Percentiles rank a stretch among this genome's conserved stretches.
Conservation (phyloP, 2,797 vertebrate genomes). For the Pangasius mekongensis region DNA sequence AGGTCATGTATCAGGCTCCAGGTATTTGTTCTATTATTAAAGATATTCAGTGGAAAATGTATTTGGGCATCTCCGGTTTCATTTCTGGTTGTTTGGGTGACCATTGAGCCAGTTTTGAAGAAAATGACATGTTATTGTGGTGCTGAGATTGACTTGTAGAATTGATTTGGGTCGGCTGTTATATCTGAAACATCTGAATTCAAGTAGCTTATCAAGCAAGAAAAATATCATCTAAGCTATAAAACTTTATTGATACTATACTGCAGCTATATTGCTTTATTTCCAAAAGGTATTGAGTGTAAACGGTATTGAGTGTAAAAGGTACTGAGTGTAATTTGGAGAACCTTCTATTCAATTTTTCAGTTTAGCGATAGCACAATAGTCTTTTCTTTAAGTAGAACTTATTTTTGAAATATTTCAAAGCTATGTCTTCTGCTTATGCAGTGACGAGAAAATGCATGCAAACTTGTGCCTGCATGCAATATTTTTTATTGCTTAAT, state of each 20-base stretch:
- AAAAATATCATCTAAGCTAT: background rate
- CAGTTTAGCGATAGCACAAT: background rate
- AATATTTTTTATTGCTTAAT: background rate
- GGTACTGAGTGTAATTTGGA: background rate
- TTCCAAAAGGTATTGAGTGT: background rate
- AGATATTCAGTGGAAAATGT: background rate
- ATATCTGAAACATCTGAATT: background rate
- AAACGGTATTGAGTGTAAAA: background rate
- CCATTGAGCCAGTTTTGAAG: background rate
- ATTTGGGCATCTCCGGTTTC: background rate
- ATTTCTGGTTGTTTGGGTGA: background rate
- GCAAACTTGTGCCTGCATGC: background rate
- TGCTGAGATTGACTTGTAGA: background rate
- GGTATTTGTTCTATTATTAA: background rate
- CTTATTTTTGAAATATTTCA: too few species aligned
- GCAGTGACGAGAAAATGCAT: too few species aligned
- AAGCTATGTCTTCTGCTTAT: background rate
- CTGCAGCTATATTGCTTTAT: background rate
- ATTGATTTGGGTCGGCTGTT: background rate
- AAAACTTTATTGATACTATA: background rate
- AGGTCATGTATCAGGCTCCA: background rate
- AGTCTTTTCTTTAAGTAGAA: background rate
- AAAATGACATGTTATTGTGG: background rate
- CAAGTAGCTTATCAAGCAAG: background rate
- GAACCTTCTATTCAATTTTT: background rate